phyloP scores from a whole-genome alignment of 2,113 vertebrate species.

The Caloenas nicobarica region DNA sequence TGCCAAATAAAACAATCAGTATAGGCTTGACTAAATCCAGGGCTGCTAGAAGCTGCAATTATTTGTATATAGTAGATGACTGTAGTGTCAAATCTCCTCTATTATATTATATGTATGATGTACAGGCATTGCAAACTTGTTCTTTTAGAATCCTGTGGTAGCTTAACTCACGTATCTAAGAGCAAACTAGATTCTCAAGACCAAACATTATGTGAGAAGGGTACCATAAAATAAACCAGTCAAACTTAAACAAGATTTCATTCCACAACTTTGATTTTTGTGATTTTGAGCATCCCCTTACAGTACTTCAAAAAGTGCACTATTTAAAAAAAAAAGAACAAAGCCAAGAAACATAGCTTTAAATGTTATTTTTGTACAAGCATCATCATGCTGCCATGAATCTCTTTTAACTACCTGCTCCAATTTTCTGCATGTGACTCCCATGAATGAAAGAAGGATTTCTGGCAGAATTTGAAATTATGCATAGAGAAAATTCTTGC shows the following conservation, averaged over 20 bases:
- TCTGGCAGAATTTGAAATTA: background rate
- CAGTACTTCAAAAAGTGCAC: background rate
- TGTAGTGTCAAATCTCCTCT: background rate
- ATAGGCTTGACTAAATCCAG: background rate
- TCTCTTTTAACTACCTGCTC: background rate
- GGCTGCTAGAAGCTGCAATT: background rate
- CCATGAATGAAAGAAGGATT: background rate
- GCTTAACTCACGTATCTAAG: background rate
- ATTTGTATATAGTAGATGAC: background rate
- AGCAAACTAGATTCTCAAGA: background rate
- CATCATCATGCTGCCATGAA: background rate
- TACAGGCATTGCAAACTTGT: background rate
- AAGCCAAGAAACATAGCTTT: background rate
- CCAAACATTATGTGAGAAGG: background rate
- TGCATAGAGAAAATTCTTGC: background rate
- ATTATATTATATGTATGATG: background rate
- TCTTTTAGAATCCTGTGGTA: background rate
- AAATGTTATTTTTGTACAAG: background rate
- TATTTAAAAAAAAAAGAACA: background rate
- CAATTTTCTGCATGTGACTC: background rate
- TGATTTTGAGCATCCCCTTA: background rate
- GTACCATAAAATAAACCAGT: background rate
- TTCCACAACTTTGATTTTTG: background rate
- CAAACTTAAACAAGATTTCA: background rate
- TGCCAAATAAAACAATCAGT: background rate